Evolutionary conservation across 2,888 invertebrate genomes (phyloP).

Genomic region (Gandaritis pyraliata): DNA sequence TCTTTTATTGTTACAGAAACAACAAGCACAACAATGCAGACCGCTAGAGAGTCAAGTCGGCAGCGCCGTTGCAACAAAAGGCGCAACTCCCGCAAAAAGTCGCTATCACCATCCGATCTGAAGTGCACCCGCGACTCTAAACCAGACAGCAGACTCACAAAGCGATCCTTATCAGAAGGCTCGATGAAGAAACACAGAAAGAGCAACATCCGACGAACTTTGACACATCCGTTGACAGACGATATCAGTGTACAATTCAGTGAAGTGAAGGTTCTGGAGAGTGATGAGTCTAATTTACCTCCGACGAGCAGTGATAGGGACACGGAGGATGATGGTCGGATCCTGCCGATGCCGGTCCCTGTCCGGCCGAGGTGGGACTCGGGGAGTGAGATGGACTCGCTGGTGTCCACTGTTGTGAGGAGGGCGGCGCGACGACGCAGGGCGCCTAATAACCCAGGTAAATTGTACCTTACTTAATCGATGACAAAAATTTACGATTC

Average conservation of each 20-base stretch:
- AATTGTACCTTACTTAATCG: slow-evolving; percentile 27
- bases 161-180: slow-evolving; percentile 76
- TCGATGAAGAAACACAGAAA: slow-evolving; percentile 81
- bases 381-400: slow-evolving; percentile 84
- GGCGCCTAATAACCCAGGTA: slow-evolving; percentile 78
- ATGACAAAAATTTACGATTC: too few species aligned
- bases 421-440: slow-evolving; percentile 86
- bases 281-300: slow-evolving; percentile 78
- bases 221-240: slow-evolving; percentile 78
- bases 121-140: slow-evolving; percentile 70
- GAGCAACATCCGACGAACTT: slow-evolving; percentile 78
- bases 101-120: slow-evolving; percentile 77
- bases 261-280: slow-evolving; percentile 68
- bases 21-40: slow-evolving; percentile 78
- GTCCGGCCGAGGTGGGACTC: slow-evolving; percentile 77
- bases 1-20: slow-evolving; percentile 61
- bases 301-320: slow-evolving; percentile 81
- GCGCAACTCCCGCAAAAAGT: slow-evolving; percentile 80
- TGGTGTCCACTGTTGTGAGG: slow-evolving; percentile 86
- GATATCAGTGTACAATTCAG: slow-evolving; percentile 67
- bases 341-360: slow-evolving; percentile 59
- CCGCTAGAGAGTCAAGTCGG: slow-evolving; percentile 74
- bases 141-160: slow-evolving; percentile 67
- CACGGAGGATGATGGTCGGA: slow-evolving; percentile 76
- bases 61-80: slow-evolving; percentile 78